Base-by-base conservation (phyloP, 2,797 vertebrate species). In the Merluccius polli region DNA sequence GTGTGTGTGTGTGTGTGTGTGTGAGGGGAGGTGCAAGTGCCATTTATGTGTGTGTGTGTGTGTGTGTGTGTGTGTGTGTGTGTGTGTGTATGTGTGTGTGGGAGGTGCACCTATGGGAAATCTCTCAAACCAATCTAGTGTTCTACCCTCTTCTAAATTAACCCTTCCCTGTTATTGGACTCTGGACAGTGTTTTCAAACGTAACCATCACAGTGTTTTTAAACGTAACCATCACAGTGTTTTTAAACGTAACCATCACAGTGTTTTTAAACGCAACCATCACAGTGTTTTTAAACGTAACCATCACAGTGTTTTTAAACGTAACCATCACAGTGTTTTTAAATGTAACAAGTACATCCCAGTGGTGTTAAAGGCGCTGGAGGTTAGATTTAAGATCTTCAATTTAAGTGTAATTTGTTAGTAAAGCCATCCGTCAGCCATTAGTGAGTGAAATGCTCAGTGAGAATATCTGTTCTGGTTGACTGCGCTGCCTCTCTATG, bases 51-150 rank as follows among this genome's bases (percentile, higher is more conserved):
- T 11, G 70, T 2, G 44, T 15, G 72, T 24, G 41, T 48, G 41
- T 48, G 41, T 21, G 18, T 21, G 59, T 27, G n/a, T 27, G n/a
- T 63, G 59, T 88, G 59, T 11, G 11, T 27, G 59, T 27, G 24
- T 65, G 59, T 65, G 59, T 65, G 24, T 27, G 9, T 27, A 16
- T 27, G 24, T 65, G 24, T 65, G 11, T 65, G 59, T 27, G 59
- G 11, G 59, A 52, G 44, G 44, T 89, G 87, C 89, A 86, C 91
- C 93, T 85, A 76, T 81, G 92, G 92, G 91, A 93, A 93, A 93
- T 92, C 83, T 89, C 89, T 87, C 86, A 86, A 86, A 91, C 86
- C 87, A 86, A 89, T 86, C 86, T 83, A 78, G 77, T 82, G 81
- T 89, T 91, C 84, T 87, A 88, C 73, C 84, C 35, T 27, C 32